These are phyloP conservation scores for Cynaeus angustus DNA, from an alignment of 2,888 invertebrate genomes.

Conservation along the genomic window DNA sequence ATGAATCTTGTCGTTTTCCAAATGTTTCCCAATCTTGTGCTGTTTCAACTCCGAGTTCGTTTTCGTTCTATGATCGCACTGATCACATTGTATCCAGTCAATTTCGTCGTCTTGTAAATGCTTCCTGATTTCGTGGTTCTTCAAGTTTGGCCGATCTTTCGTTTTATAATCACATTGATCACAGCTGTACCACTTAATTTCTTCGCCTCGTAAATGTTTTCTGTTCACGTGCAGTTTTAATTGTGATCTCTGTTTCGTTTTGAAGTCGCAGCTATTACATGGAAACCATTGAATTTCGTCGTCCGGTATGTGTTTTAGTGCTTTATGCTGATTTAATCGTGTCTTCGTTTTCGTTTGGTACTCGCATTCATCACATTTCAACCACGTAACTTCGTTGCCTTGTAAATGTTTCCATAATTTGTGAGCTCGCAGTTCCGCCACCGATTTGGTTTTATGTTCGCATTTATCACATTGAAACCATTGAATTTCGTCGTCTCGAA, in stretches of 20 bases:
- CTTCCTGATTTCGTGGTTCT: not conserved
- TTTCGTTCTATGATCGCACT: not conserved
- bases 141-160: not conserved
- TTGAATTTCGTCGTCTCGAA: not conserved
- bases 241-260: not conserved
- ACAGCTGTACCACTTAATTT: not conserved
- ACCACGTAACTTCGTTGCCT: constrained; percentile 3
- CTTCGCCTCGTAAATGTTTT: not conserved
- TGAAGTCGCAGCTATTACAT: not conserved
- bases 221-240: not conserved
- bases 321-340: not conserved
- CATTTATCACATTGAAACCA: constrained; percentile 11
- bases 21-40: not conserved
- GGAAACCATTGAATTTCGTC: not conserved
- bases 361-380: constrained; percentile 2
- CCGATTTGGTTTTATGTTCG: not conserved
- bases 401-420: not conserved
- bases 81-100: not conserved
- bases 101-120: not conserved
- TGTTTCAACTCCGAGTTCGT: not conserved
- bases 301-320: not conserved
- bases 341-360: not conserved
- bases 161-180: not conserved
- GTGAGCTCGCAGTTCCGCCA: not conserved
- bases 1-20: not conserved